Evolutionary conservation across 2,888 invertebrate species (phyloP), one percentile per base, ranked within the genome.

Genomic region (Chalcosyrphus nemorum): DNA sequence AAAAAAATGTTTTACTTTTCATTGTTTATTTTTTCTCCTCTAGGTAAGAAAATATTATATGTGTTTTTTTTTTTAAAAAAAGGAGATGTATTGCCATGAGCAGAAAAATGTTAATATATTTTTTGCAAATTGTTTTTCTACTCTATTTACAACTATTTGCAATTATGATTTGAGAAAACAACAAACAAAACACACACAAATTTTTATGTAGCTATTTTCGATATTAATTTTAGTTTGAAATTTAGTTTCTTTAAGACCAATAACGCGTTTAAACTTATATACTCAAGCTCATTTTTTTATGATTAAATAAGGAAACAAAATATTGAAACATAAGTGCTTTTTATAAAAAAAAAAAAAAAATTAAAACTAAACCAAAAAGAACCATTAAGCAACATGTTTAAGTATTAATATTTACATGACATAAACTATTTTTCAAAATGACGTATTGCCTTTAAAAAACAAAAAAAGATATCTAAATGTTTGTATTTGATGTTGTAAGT

Each of bases 281-380:
- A n/a, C n/a, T 68, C 13, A 74, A 54, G 56, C 29, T 71, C 9
- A 56, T 63, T 84, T 52, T 57, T 43, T 27, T 65, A 54, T 61
- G 13, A 45, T 88, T 80, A 86, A 86, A 87, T 86, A 72, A 72
- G 54, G 65, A 72, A 70, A 76, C 57, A 61, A 78, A 75, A 84
- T 77, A 19, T 72, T 86, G 70, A 71, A 75, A 75, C 54, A 66
- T 70, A 86, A 81, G 87, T 80, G 82, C 81, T 77, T 86, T 81
- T 80, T 81, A 82, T 86, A 61, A 66, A 77, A 77, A 61, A 29
- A 35, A 38, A 45, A 71, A 71, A 24, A 41, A 54, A 78, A 71
- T 87, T 13, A 81, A 61, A 71, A 72, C 21, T 9, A 65, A 56
- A 43, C 59, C 57, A 56, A 70, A 72, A 2, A 63, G 82, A 82